A percentile compares a stretch with the other conserved stretches of the same genome.
Evolutionary conservation across 2,888 invertebrate genomes (phyloP).

Genomic region (Silvanus unidentatus): DNA sequence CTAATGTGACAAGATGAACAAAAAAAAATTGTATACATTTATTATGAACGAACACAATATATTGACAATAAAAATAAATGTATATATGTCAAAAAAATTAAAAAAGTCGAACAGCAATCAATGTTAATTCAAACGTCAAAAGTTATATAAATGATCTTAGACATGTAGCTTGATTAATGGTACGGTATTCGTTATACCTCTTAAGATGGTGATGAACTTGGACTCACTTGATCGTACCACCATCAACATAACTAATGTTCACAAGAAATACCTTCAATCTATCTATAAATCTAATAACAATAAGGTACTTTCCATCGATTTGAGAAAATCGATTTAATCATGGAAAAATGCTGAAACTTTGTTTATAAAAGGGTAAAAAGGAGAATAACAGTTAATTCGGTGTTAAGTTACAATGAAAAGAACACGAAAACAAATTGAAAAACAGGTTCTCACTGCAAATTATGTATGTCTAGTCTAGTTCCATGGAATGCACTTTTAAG

Average conservation of each 20-base stretch:
- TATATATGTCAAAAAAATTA: slow-evolving; percentile 20
- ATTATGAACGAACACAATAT: not conserved
- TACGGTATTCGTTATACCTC: slow-evolving; percentile 34
- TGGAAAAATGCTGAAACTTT: not conserved
- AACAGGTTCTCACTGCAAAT: slow-evolving; percentile 38
- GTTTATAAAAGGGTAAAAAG: not conserved
- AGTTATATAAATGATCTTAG: slow-evolving; percentile 46
- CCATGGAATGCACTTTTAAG: slow-evolving; percentile 36
- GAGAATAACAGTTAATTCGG: slow-evolving; percentile 15
- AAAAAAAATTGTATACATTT: too few relatives aligned
- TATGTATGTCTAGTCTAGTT: slow-evolving; percentile 35
- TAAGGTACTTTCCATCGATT: too few relatives aligned
- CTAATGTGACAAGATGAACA: too few relatives aligned
- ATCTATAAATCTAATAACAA: too few relatives aligned
- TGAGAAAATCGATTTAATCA: not conserved
- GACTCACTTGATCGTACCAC: slow-evolving; percentile 13
- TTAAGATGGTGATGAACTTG: slow-evolving; percentile 31
- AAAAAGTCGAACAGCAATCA: slow-evolving; percentile 43
- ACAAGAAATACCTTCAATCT: not conserved
- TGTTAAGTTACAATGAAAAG: slow-evolving; percentile 36
- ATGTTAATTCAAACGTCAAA: slow-evolving; percentile 48
- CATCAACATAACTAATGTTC: slow-evolving; percentile 4
- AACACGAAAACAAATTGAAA: slow-evolving; percentile 38
- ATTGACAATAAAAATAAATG: slow-evolving; percentile 17
- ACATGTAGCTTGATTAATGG: slow-evolving; percentile 42